These are phyloP conservation scores for Gymnobelideus leadbeateri DNA, from an alignment of 2,113 vertebrate species.

Conservation along the genomic window DNA sequence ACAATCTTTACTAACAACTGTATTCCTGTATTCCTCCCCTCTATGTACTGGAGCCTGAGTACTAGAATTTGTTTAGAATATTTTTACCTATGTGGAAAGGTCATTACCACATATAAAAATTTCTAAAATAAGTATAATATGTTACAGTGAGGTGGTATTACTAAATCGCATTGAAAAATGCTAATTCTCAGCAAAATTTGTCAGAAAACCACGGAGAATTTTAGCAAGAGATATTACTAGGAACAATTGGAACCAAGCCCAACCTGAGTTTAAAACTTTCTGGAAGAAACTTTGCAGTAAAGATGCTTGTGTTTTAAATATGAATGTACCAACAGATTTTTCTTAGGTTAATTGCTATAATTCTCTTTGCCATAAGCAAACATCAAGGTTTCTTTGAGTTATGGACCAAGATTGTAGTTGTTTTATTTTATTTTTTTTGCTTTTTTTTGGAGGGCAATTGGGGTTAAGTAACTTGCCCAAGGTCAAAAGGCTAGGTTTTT, in stretches of 20 bases:
- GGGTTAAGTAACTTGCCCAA: too few species aligned
- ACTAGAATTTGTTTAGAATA: not conserved
- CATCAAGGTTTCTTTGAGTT: not conserved
- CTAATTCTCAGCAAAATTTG: not conserved
- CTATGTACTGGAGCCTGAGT: not conserved
- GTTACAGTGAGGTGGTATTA: not conserved
- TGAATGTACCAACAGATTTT: not conserved
- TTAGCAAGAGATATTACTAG: constrained; percentile 19
- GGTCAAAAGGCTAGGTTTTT: too few species aligned
- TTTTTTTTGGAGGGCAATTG: too few species aligned
- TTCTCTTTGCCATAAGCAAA: not conserved
- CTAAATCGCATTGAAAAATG: not conserved
- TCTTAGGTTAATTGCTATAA: not conserved
- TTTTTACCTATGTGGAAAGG: not conserved
- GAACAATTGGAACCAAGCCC: constrained; percentile 37
- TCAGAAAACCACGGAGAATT: not conserved
- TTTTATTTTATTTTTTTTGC: too few species aligned
- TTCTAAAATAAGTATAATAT: constrained; percentile 24
- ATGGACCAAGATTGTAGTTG: not conserved
- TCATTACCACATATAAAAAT: not conserved
- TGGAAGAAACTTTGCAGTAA: constrained; percentile 36
- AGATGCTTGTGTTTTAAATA: not conserved
- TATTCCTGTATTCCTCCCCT: not conserved
- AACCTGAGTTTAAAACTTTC: constrained; percentile 14
- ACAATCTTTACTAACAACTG: not conserved